phyloP scores from a whole-genome alignment of 2,888 invertebrate species.

The Drosophila aldrichi region DNA sequence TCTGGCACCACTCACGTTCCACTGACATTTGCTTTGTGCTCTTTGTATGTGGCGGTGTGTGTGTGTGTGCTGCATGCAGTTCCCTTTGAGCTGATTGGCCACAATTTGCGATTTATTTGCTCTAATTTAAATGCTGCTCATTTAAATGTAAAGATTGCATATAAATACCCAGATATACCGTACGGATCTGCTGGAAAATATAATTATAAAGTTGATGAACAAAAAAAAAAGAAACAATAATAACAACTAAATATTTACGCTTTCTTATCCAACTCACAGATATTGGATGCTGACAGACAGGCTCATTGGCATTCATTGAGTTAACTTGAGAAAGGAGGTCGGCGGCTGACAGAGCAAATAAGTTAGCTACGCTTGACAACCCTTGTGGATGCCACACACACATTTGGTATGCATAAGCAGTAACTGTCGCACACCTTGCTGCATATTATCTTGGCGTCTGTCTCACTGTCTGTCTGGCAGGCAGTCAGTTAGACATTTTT shows the following conservation, averaged over 20 bases:
- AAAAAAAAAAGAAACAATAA: slow-evolving; percentile 1
- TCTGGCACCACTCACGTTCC: background rate
- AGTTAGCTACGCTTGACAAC: slow-evolving; percentile 45
- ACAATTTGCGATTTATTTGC: slow-evolving; percentile 66
- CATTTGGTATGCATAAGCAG: slow-evolving; percentile 78
- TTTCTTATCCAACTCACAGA: slow-evolving; percentile 5
- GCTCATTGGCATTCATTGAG: slow-evolving; percentile 42
- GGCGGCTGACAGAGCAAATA: slow-evolving; percentile 64
- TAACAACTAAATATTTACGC: slow-evolving; percentile 1
- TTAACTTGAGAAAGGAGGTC: slow-evolving; percentile 7
- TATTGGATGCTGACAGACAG: slow-evolving; percentile 37
- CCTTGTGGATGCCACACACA: slow-evolving; percentile 45
- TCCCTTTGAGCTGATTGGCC: slow-evolving; percentile 58
- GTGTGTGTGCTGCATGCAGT: slow-evolving; percentile 15
- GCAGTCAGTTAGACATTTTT: slow-evolving; percentile 57
- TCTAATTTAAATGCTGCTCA: slow-evolving; percentile 37
- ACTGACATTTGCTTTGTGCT: slow-evolving; percentile 44
- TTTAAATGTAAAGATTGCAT: no score
- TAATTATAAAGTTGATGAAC: slow-evolving; percentile 30
- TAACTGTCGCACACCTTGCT: slow-evolving; percentile 63
- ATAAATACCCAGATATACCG: background rate
- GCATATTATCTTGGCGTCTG: slow-evolving; percentile 44
- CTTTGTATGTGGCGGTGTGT: slow-evolving; percentile 21
- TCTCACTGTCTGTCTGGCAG: slow-evolving; percentile 3
- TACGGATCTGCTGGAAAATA: background rate